Evolutionary conservation across 2,113 vertebrate genomes (phyloP).

Genomic region (Aix galericulata): DNA sequence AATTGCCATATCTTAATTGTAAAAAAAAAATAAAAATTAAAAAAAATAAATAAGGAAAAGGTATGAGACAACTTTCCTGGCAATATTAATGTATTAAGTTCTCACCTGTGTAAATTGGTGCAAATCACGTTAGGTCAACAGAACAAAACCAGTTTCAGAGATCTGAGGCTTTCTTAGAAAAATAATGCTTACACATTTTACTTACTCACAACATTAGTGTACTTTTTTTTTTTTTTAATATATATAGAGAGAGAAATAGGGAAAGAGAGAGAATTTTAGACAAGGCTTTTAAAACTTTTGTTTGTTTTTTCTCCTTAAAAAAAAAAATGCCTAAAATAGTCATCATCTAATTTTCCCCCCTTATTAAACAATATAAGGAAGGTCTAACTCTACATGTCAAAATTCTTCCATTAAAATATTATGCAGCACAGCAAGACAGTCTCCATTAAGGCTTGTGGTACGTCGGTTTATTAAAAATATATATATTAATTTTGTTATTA

Average conservation of each 20-base stretch:
- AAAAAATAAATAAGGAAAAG: slow-evolving; percentile 20
- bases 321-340: not conserved
- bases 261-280: not conserved
- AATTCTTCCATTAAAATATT: not conserved
- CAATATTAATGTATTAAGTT: not conserved
- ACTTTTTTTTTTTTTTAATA: not conserved
- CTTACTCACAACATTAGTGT: not conserved
- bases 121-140: slow-evolving; percentile 49
- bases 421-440: not conserved
- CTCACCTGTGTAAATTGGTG: slow-evolving; percentile 14
- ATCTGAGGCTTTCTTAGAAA: not conserved
- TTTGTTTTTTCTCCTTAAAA: too few relatives aligned
- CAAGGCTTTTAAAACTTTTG: not conserved
- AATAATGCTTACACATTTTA: not conserved
- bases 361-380: not conserved
- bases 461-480: slow-evolving; percentile 31
- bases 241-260: too few relatives aligned
- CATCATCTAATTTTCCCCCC: accelerated
- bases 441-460: not conserved
- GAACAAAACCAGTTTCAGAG: not conserved
- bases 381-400: not conserved
- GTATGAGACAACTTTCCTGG: slow-evolving; percentile 21
- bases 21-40: not conserved
- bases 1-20: not conserved
- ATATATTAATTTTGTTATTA: slow-evolving; percentile 18